Evolutionary conservation across 2,113 vertebrate genomes (phyloP), one percentile per base, ranked within the genome.

Genomic region (Apteryx owenii): DNA sequence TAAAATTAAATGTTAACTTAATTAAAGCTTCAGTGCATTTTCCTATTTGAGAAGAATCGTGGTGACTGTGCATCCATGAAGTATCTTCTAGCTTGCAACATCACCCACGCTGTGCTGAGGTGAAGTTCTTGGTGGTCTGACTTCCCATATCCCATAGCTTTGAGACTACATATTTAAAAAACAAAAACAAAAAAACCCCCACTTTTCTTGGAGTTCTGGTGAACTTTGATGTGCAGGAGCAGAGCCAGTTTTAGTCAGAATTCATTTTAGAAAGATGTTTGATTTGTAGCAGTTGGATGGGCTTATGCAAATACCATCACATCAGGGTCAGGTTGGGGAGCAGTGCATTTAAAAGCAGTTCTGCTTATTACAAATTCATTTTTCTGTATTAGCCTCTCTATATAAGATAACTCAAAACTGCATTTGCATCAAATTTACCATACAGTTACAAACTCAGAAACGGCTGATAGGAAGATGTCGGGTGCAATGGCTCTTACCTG

Each of bases 21-120:
- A 54, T 53, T 72, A 85, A 82, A 94, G 70, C 6, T 56, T 44
- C 8, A 40, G 4, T 91, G 14, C 8, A 4, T 88, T 82, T 93
- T 68, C 18, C 23, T 60, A 25, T 46, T 31, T 42, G 46, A 73
- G 51, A 68, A 36, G 68, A 36, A 60, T 68, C 26, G 7, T 21
- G 22, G 14, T 80, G 66, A 12, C 42, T 60, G 3, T 0, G 0
- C 4, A 4, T 95, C 64, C 20, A 13, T 46, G 33, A 50, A 61
- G 18, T n/a, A 13, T 64, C 36, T 36, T 16, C 51, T 69, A 65
- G 62, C 56, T 58, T 60, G 56, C 29, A 60, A 60, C 56, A 60
- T 60, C 18, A 33, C 29, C 51, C 48, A 66, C 33, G 0, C 15
- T 56, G 46, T 14, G 31, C 36, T 42, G 29, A 19, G 69, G 26